Evolutionary conservation across 2,888 invertebrate species (phyloP).

Genomic region (Steromphala cineraria): DNA sequence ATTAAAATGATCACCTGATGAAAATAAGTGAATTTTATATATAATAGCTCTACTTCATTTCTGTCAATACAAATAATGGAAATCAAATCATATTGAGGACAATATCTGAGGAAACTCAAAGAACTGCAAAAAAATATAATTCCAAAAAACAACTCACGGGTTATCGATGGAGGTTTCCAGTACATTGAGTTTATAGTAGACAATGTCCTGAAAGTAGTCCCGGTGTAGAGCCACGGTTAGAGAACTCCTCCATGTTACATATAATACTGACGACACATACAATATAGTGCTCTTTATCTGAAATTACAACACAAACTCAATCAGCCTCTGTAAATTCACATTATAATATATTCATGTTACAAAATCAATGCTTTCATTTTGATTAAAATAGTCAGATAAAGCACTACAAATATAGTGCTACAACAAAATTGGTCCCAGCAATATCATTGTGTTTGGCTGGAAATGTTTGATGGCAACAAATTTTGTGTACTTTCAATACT

Average conservation of each 20-base stretch:
- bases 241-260: conserved; percentile 77
- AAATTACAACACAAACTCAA: conserved; percentile 31
- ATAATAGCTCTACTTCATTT: neutral
- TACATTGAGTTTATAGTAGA: conserved; percentile 77
- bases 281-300: conserved; percentile 76
- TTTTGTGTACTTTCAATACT: no score
- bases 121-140: neutral
- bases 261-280: conserved; percentile 76
- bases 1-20: no score
- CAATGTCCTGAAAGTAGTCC: conserved; percentile 77
- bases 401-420: no score
- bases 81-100: neutral
- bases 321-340: neutral
- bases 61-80: neutral
- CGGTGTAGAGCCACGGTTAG: conserved; percentile 76
- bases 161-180: conserved; percentile 76
- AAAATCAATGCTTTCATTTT: no score
- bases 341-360: no score
- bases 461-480: no score
- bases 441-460: no score
- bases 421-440: no score
- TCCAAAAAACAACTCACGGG: conserved; percentile 74
- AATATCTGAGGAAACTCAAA: neutral
- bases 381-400: no score
- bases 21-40: no score